phyloP scores from a whole-genome alignment of 2,888 invertebrate genomes.

The Halictus quadricinctus region DNA sequence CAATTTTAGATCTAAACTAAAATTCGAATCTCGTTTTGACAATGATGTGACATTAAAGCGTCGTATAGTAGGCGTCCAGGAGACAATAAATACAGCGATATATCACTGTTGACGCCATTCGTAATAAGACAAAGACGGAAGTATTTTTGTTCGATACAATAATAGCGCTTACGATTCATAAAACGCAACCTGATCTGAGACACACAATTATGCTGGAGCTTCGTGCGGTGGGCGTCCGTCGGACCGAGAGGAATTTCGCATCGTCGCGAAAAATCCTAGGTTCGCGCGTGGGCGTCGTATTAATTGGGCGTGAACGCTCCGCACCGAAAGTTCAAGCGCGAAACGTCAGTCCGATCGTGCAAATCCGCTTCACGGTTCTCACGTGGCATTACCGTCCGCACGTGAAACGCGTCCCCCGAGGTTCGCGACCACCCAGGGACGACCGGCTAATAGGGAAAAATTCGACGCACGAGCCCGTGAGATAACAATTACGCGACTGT shows the following conservation, averaged over 20 bases:
- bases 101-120: no score
- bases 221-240: background rate
- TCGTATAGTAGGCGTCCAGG: no score
- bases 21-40: no score
- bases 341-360: slow-evolving; percentile 57
- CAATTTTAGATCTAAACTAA: no score
- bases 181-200: no score
- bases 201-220: background rate
- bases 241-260: slow-evolving; percentile 2
- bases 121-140: no score
- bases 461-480: slow-evolving; percentile 55
- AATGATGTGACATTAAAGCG: no score
- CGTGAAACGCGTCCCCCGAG: slow-evolving; percentile 51
- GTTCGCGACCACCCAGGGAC: slow-evolving; percentile 60
- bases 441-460: slow-evolving; percentile 55
- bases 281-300: slow-evolving; percentile 1
- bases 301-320: slow-evolving; percentile 35
- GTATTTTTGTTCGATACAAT: no score
- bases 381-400: slow-evolving; percentile 48
- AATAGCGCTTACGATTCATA: no score
- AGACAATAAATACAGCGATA: no score
- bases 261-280: background rate
- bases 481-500: slow-evolving; percentile 63
- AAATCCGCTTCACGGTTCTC: slow-evolving; percentile 63
- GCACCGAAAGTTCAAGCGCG: slow-evolving; percentile 39